A percentile compares a stretch with the other conserved stretches of the same genome.
phyloP scores from a whole-genome alignment of 2,113 vertebrate genomes.

The Sapajus apella region DNA sequence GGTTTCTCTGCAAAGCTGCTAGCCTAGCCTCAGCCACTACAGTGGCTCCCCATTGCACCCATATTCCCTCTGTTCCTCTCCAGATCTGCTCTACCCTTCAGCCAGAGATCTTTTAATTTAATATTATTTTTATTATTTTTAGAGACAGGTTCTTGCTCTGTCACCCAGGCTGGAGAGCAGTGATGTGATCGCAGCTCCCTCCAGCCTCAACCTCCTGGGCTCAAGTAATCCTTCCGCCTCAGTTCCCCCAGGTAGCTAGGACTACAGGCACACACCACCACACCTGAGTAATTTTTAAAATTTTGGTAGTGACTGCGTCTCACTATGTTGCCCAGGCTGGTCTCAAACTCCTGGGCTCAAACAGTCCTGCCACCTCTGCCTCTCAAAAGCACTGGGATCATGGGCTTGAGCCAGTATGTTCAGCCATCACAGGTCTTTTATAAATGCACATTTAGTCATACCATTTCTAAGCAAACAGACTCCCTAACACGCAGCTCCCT shows the following conservation, averaged over 20 bases:
- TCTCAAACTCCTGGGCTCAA: neutral
- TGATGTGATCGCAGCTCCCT: neutral
- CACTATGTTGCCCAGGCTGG: neutral
- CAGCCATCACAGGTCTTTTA: neutral
- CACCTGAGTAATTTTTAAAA: neutral
- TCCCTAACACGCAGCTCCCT: no score
- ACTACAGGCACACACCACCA: neutral
- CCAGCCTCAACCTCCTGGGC: neutral
- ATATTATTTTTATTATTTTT: neutral
- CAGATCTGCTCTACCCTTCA: neutral
- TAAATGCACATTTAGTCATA: neutral
- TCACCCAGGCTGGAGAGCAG: neutral
- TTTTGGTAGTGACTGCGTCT: neutral
- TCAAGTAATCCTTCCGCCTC: neutral
- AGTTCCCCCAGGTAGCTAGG: neutral
- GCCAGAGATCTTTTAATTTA: neutral
- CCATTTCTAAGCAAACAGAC: neutral
- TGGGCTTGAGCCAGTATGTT: no score
- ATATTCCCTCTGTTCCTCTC: neutral
- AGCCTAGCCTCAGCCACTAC: neutral
- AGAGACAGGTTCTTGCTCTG: neutral
- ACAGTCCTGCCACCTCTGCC: neutral
- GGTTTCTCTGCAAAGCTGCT: neutral
- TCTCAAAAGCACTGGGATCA: neutral
- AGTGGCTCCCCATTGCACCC: rapidly evolving